Conservation (phyloP, 1,140 invertebrate genomes). For the Camponotus vicinus region DNA sequence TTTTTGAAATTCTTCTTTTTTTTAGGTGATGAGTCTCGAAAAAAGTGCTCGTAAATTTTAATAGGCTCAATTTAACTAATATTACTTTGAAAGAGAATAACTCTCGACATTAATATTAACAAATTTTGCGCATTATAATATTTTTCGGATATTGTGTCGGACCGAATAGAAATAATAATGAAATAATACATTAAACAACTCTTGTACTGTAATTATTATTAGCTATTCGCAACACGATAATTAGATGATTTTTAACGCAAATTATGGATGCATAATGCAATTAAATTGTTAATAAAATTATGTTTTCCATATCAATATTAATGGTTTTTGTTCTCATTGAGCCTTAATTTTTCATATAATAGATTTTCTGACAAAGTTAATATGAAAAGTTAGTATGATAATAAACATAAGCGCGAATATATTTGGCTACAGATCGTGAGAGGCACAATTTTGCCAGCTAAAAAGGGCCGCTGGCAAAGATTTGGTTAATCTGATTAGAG, state of each 20-base stretch:
- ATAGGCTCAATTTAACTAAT: background rate
- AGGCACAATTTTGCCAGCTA: constrained; percentile 16
- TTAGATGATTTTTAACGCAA: background rate
- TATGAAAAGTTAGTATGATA: background rate
- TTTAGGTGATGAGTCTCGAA: background rate
- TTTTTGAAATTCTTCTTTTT: background rate
- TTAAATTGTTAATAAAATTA: constrained; percentile 5
- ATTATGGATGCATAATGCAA: background rate
- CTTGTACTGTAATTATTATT: background rate
- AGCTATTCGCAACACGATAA: background rate
- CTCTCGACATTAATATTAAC: background rate
- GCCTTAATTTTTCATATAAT: background rate
- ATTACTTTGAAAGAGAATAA: constrained; percentile 7
- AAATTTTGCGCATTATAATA: background rate
- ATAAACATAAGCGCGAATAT: background rate
- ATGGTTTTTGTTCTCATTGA: background rate
- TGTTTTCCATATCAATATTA: background rate
- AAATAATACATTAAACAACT: background rate
- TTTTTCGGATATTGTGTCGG: background rate
- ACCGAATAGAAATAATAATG: constrained; percentile 10
- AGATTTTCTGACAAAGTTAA: background rate
- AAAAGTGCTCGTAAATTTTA: background rate
- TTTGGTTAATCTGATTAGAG: constrained; percentile 68
- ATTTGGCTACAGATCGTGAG: constrained; percentile 21
- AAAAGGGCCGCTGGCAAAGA: constrained; percentile 7